phyloP scores from a whole-genome alignment of 2,888 invertebrate genomes.

The Eulithis prunata region DNA sequence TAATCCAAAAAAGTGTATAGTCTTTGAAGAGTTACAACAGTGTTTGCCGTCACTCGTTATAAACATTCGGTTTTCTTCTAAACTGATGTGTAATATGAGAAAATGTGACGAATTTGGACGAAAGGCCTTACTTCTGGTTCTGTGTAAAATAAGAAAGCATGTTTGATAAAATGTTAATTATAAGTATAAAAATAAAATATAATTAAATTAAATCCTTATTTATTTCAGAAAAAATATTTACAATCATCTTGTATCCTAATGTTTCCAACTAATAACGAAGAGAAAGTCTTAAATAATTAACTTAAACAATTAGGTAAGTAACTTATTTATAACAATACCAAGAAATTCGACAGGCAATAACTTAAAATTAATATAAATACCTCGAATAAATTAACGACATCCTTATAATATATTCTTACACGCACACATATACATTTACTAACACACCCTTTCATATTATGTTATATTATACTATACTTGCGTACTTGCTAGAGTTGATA shows the following conservation, averaged over 20 bases:
- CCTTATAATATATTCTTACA: background rate
- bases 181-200: slow-evolving; percentile 5
- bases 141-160: background rate
- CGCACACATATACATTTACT: background rate
- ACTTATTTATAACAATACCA: slow-evolving; percentile 5
- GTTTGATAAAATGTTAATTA: background rate
- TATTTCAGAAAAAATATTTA: slow-evolving; percentile 32
- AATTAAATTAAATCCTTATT: slow-evolving; percentile 20
- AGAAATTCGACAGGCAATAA: slow-evolving; percentile 15
- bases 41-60: too few species aligned
- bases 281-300: slow-evolving; percentile 15
- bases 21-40: too few species aligned
- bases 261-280: slow-evolving; percentile 6
- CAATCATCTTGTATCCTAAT: background rate
- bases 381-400: background rate
- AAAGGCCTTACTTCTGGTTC: background rate
- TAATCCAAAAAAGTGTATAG: too few species aligned
- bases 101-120: too few species aligned
- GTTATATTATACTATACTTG: slow-evolving; percentile 2
- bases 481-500: slow-evolving; percentile 1
- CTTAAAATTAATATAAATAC: background rate
- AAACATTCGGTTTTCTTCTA: too few species aligned
- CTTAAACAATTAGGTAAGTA: background rate
- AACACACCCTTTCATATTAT: slow-evolving; percentile 5
- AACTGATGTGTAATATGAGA: too few species aligned